Percentiles rank a stretch among this genome's conserved stretches.
Evolutionary conservation across 2,113 vertebrate genomes (phyloP).

Genomic region (Chaenogobius annularis): DNA sequence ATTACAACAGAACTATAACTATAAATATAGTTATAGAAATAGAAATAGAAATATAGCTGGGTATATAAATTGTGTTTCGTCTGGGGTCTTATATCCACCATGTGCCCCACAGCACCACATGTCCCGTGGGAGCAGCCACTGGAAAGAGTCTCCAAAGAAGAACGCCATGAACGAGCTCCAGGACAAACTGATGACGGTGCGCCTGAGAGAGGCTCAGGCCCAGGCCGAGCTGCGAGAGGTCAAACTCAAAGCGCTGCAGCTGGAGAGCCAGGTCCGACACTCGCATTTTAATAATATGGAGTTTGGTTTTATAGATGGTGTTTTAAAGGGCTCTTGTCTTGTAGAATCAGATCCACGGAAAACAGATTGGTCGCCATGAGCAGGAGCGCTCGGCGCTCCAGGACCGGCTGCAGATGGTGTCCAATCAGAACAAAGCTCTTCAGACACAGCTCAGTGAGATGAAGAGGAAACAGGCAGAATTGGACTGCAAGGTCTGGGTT

Average conservation of each 20-base stretch:
- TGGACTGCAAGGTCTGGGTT: constrained; percentile 77
- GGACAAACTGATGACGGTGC: constrained; percentile 87
- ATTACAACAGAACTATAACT: background rate
- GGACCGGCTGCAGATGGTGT: constrained; percentile 84
- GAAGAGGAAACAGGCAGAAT: constrained; percentile 88
- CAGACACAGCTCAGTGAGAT: constrained; percentile 88
- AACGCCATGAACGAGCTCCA: constrained; percentile 87
- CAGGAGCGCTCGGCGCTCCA: constrained; percentile 84
- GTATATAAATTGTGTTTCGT: background rate
- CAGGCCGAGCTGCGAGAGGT: constrained; percentile 87
- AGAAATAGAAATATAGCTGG: too few species aligned
- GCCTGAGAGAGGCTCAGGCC: constrained; percentile 87
- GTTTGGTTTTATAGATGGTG: background rate
- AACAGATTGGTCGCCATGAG: constrained; percentile 82
- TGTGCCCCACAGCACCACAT: constrained; percentile 78
- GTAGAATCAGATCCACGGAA: constrained; percentile 88
- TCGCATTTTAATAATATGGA: background rate
- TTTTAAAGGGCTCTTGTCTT: background rate
- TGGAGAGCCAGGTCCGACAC: constrained; percentile 85
- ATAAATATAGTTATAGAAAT: background rate
- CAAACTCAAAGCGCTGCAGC: constrained; percentile 85
- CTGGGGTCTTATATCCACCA: background rate
- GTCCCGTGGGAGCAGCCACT: constrained; percentile 79
- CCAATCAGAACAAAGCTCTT: constrained; percentile 87
- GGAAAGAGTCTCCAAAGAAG: constrained; percentile 92